phyloP scores from a whole-genome alignment of 2,888 invertebrate genomes.

The Carterocephalus palaemon region DNA sequence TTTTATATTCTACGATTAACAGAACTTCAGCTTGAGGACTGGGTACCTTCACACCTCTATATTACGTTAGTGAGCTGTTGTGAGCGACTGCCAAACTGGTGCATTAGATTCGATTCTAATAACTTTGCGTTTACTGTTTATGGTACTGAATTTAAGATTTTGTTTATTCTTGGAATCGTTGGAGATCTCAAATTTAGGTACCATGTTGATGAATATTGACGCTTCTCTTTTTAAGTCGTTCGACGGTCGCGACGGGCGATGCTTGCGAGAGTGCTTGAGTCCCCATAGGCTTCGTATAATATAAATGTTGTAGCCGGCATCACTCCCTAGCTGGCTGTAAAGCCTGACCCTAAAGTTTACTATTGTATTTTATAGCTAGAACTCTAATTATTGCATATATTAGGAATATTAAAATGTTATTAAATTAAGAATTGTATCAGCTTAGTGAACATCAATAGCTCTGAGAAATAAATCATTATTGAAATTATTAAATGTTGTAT shows the following conservation, averaged over 20 bases:
- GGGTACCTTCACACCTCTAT: constrained; percentile 15
- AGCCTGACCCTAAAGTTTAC: constrained; percentile 64
- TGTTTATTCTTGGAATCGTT: constrained; percentile 9
- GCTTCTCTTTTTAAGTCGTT: constrained; percentile 17
- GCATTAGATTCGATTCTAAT: constrained; percentile 25
- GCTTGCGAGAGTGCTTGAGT: constrained; percentile 33
- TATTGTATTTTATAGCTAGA: constrained; percentile 78
- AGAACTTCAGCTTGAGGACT: constrained; percentile 18
- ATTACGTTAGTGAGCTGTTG: constrained; percentile 4
- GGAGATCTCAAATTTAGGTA: constrained; percentile 20
- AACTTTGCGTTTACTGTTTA: constrained; percentile 17
- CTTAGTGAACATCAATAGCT: constrained; percentile 80
- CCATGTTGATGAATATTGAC: constrained; percentile 10
- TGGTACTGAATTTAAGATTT: constrained; percentile 24
- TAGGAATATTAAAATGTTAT: constrained; percentile 77
- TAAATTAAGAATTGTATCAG: constrained; percentile 77
- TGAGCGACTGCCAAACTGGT: constrained; percentile 25
- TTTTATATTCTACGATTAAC: constrained; percentile 25
- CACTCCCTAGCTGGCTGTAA: constrained; percentile 46
- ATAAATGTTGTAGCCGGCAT: constrained; percentile 45
- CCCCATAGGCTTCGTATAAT: constrained; percentile 42
- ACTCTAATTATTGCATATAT: constrained; percentile 78
- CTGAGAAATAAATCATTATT: constrained; percentile 76
- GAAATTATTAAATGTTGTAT: constrained; percentile 76
- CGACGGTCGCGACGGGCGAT: constrained; percentile 28